phyloP scores from a whole-genome alignment of 2,113 vertebrate species.

The Mus pahari region DNA sequence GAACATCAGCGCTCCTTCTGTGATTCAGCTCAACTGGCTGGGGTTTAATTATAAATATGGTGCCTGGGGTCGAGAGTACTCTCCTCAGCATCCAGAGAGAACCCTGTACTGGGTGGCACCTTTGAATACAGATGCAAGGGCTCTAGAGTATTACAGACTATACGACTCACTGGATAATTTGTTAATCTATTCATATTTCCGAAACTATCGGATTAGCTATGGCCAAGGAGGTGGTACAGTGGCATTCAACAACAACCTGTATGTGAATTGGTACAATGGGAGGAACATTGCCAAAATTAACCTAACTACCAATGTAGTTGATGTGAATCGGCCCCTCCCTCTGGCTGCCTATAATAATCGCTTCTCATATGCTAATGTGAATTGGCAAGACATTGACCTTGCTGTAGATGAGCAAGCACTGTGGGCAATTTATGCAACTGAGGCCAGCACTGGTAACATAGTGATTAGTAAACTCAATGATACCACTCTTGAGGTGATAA shows the following conservation, averaged over 20 bases:
- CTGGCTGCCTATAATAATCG: slow-evolving; percentile 90
- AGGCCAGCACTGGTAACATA: slow-evolving; percentile 93
- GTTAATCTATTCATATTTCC: slow-evolving; percentile 82
- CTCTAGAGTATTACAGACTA: slow-evolving; percentile 85
- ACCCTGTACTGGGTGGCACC: slow-evolving; percentile 91
- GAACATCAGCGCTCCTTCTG: slow-evolving; percentile 89
- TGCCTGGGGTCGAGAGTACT: slow-evolving; percentile 91
- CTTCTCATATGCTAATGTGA: slow-evolving; percentile 93
- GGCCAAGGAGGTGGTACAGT: slow-evolving; percentile 89
- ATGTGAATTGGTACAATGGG: slow-evolving; percentile 85
- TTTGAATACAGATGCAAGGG: slow-evolving; percentile 80
- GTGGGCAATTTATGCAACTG: slow-evolving; percentile 97
- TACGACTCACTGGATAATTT: slow-evolving; percentile 89
- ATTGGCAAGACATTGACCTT: slow-evolving; percentile 94
- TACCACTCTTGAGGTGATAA: slow-evolving; percentile 92
- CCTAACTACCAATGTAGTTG: slow-evolving; percentile 68
- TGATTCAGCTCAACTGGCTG: slow-evolving; percentile 89
- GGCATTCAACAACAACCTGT: slow-evolving; percentile 89
- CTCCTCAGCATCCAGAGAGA: slow-evolving; percentile 72
- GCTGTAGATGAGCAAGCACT: slow-evolving; percentile 95
- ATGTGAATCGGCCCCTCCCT: slow-evolving; percentile 83
- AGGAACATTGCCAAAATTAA: slow-evolving; percentile 83
- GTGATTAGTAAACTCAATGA: slow-evolving; percentile 97
- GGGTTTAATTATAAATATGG: slow-evolving; percentile 89
- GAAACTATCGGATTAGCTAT: slow-evolving; percentile 53